A percentile compares a stretch with the other conserved stretches of the same genome.
These are phyloP conservation scores for Dasyprocta punctata DNA, from an alignment of 2,113 vertebrate species.

Conservation along the genomic window DNA sequence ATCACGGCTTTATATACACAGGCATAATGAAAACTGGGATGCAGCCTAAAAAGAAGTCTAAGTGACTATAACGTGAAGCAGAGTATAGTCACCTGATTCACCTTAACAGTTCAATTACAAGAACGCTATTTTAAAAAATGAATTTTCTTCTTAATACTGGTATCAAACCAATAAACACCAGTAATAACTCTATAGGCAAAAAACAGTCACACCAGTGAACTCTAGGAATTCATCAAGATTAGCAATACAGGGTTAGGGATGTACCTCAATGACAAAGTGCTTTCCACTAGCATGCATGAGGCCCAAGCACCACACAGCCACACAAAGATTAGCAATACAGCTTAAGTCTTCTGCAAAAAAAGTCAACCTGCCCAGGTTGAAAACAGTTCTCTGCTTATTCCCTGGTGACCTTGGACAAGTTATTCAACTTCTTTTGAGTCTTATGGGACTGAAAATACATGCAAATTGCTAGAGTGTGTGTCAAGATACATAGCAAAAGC, in stretches of 20 bases:
- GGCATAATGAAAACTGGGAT: neutral
- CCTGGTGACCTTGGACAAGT: neutral
- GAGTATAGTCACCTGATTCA: neutral
- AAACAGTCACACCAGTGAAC: neutral
- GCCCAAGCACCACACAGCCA: neutral
- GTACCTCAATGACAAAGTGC: neutral
- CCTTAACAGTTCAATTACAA: slow-evolving; percentile 4
- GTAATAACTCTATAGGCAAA: neutral
- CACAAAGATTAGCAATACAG: neutral
- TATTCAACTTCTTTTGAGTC: neutral
- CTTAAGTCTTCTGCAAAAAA: slow-evolving; percentile 23
- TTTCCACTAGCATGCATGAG: neutral
- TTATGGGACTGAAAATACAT: neutral
- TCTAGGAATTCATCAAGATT: neutral
- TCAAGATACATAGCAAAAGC: neutral
- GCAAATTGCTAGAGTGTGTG: neutral
- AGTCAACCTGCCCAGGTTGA: neutral
- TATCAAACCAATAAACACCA: neutral
- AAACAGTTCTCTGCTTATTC: neutral
- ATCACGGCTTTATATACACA: neutral
- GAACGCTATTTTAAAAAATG: neutral
- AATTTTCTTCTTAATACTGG: neutral
- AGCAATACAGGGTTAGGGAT: neutral
- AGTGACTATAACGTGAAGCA: neutral
- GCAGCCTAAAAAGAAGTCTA: slow-evolving; percentile 1